Evolutionary conservation across 2,113 vertebrate species (phyloP).

Genomic region (Delphinus delphis): DNA sequence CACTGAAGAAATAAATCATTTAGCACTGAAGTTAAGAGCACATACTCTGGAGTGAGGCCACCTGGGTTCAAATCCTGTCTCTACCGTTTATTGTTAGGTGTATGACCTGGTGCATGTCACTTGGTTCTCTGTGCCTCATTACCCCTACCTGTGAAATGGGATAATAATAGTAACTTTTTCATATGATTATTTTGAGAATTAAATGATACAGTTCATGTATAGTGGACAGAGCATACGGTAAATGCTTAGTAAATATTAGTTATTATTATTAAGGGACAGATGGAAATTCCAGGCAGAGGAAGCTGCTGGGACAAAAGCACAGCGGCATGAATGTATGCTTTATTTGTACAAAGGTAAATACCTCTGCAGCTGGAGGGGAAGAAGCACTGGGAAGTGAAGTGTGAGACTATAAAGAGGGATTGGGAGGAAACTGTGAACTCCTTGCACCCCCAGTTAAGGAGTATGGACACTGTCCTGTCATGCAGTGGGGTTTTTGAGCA

Average conservation of each 20-base stretch:
- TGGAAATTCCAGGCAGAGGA: neutral
- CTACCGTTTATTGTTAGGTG: neutral
- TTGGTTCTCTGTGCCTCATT: neutral
- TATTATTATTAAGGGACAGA: neutral
- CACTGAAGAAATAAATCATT: neutral
- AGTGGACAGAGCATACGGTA: neutral
- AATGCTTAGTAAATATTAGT: neutral
- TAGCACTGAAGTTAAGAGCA: neutral
- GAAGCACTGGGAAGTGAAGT: too few species aligned
- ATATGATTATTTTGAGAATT: neutral
- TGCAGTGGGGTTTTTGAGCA: neutral
- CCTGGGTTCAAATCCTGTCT: neutral
- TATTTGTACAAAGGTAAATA: neutral
- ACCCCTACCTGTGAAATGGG: neutral
- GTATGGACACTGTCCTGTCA: neutral
- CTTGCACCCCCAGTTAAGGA: neutral
- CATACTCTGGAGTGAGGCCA: too few species aligned
- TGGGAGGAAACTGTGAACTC: too few species aligned
- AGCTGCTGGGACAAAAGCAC: neutral
- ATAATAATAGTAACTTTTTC: neutral
- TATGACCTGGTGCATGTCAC: neutral
- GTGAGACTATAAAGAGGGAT: neutral
- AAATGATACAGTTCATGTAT: neutral
- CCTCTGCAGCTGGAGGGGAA: neutral
- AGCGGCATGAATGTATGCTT: fast-evolving